phyloP scores from a whole-genome alignment of 2,113 vertebrate species.

The Pavo muticus region DNA sequence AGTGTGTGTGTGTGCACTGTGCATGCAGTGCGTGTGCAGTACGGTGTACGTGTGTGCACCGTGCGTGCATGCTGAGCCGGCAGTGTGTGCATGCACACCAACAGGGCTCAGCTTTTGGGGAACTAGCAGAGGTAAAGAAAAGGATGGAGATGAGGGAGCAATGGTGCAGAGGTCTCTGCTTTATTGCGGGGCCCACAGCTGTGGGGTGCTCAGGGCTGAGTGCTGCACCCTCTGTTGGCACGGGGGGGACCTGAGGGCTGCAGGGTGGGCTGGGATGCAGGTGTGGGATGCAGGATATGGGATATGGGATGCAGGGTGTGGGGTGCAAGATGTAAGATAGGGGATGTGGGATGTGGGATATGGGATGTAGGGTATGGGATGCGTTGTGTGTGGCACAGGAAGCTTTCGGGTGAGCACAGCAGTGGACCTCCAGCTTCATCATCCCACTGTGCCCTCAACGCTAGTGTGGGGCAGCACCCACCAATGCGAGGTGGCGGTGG shows the following conservation, averaged over 20 bases:
- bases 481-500: background rate
- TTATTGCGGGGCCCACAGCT: background rate
- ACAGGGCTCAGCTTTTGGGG: background rate
- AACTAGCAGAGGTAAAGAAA: too few relatives aligned
- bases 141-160: background rate
- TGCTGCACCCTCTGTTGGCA: background rate
- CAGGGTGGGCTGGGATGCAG: background rate
- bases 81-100: rapidly evolving
- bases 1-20: background rate
- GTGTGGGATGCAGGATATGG: background rate
- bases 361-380: background rate
- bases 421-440: background rate
- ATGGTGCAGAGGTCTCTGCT: background rate
- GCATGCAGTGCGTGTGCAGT: background rate
- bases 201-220: rapidly evolving
- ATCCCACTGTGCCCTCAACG: background rate
- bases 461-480: background rate
- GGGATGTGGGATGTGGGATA: background rate
- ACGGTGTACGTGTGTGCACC: background rate
- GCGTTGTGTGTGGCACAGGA: background rate
- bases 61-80: background rate
- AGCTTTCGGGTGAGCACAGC: background rate
- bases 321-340: background rate
- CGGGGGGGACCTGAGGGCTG: rapidly evolving
- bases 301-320: too few relatives aligned